A percentile compares a stretch with the other conserved stretches of the same genome.
These are phyloP conservation scores for Lophius americanus DNA, from an alignment of 2,797 vertebrate species.

Conservation along the genomic window DNA sequence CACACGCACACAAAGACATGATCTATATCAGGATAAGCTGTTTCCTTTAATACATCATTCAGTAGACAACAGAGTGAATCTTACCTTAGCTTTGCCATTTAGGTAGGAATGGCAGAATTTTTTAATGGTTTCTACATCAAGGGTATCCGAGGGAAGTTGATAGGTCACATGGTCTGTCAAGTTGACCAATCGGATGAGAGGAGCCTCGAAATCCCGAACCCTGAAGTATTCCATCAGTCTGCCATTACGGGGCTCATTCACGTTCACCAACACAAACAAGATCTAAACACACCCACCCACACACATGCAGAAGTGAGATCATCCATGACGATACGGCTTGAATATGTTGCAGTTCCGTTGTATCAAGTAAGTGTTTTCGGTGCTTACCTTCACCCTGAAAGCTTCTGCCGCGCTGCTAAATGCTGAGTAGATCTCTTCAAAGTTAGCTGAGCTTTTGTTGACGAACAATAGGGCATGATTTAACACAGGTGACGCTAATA, in stretches of 20 bases:
- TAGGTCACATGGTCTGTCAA: slow-evolving; percentile 85
- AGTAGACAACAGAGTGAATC: background rate
- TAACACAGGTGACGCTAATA: slow-evolving; percentile 84
- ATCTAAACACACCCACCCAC: slow-evolving; percentile 75
- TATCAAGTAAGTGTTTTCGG: slow-evolving; percentile 1
- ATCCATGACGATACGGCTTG: too few relatives aligned
- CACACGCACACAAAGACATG: slow-evolving; percentile 32
- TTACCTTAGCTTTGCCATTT: slow-evolving; percentile 87
- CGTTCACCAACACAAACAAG: slow-evolving; percentile 87
- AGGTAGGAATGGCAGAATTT: slow-evolving; percentile 86
- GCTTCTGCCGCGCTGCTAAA: slow-evolving; percentile 78
- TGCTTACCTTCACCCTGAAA: slow-evolving; percentile 87
- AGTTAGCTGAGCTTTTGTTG: slow-evolving; percentile 78
- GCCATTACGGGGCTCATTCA: slow-evolving; percentile 85
- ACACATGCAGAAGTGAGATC: background rate
- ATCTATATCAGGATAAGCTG: background rate
- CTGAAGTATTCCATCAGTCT: slow-evolving; percentile 88
- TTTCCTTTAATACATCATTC: background rate
- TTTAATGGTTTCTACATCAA: slow-evolving; percentile 78
- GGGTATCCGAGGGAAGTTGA: slow-evolving; percentile 87
- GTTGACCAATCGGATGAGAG: slow-evolving; percentile 88
- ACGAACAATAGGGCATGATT: slow-evolving; percentile 91
- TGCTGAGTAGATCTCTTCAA: slow-evolving; percentile 72
- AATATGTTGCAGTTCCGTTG: background rate
- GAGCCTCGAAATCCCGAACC: slow-evolving; percentile 82